Conservation (phyloP, 92 coral and sea anemone species). For the Siderastrea radians region DNA sequence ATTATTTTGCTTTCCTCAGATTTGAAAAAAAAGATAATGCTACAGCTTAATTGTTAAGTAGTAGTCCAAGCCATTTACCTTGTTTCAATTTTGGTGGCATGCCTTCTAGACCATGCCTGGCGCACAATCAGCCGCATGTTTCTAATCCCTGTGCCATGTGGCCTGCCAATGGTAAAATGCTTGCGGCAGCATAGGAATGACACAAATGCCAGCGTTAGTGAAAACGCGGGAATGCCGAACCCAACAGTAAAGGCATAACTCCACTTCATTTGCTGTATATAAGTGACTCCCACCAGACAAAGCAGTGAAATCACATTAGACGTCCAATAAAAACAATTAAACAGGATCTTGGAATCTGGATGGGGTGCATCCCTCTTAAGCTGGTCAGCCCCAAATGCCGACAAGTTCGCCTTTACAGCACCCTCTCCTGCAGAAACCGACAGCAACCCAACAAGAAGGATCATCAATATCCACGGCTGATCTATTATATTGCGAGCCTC, state of each 20-base stretch:
- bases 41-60: not conserved
- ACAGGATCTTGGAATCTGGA: slow-evolving; percentile 71
- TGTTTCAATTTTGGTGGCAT: slow-evolving; percentile 53
- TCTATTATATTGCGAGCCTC: slow-evolving; percentile 44
- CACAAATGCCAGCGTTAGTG: slow-evolving; percentile 74
- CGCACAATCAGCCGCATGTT: slow-evolving; percentile 80
- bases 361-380: slow-evolving; percentile 75
- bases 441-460: slow-evolving; percentile 43
- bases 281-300: slow-evolving; percentile 77
- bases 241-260: slow-evolving; percentile 85
- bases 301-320: slow-evolving; percentile 84
- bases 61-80: not conserved
- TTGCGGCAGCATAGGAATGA: slow-evolving; percentile 80
- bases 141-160: slow-evolving; percentile 86
- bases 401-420: slow-evolving; percentile 87
- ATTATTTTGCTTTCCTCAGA: no score
- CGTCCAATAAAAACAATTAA: slow-evolving; percentile 90
- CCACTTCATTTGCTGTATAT: slow-evolving; percentile 86
- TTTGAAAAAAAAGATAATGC: no score
- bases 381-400: slow-evolving; percentile 97
- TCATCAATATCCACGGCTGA: slow-evolving; percentile 76
- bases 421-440: slow-evolving; percentile 90
- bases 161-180: slow-evolving; percentile 71
- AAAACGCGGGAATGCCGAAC: slow-evolving; percentile 82
- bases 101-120: slow-evolving; percentile 88